Percentiles rank a stretch among this genome's conserved stretches.
These are phyloP conservation scores for Macrosteles quadrilineatus DNA, from an alignment of 1,140 invertebrate genomes.

Conservation along the genomic window DNA sequence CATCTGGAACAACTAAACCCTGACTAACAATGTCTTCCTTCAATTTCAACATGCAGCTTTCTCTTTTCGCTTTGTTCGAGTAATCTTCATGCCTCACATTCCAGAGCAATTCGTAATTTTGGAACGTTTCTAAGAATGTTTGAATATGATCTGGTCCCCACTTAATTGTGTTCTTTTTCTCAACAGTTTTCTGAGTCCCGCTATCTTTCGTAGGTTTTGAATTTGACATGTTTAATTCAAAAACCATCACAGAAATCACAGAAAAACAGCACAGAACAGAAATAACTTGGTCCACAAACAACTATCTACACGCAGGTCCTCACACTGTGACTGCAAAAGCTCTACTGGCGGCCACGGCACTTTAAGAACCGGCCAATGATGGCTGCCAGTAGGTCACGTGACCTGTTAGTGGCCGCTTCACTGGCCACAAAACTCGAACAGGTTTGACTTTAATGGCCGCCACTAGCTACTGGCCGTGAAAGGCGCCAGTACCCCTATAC, in stretches of 20 bases:
- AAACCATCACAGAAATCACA: neutral
- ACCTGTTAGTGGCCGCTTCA: neutral
- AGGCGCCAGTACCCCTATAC: slow-evolving; percentile 16
- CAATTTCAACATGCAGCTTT: slow-evolving; percentile 9
- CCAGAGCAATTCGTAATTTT: slow-evolving; percentile 26
- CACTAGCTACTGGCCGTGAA: neutral
- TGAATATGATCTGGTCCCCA: slow-evolving; percentile 1
- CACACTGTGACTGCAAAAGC: no score
- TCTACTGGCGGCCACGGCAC: slow-evolving; percentile 4
- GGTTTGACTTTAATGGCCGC: slow-evolving; percentile 1
- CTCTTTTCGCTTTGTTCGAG: slow-evolving; percentile 18
- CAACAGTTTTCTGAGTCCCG: neutral
- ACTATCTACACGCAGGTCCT: neutral
- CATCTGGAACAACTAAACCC: slow-evolving; percentile 13
- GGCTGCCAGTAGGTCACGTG: slow-evolving; percentile 25
- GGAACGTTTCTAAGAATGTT: slow-evolving; percentile 19
- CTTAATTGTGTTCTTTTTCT: slow-evolving; percentile 15
- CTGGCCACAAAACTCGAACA: neutral
- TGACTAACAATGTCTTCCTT: neutral
- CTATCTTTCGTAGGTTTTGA: neutral
- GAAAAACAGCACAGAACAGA: neutral
- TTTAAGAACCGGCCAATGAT: slow-evolving; percentile 21
- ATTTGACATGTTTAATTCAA: neutral
- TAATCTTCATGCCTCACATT: slow-evolving; percentile 25
- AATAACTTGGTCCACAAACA: neutral